A percentile compares a stretch with the other conserved stretches of the same genome.
Evolutionary conservation across 2,797 vertebrate species (phyloP).

Genomic region (Monodelphis domestica): DNA sequence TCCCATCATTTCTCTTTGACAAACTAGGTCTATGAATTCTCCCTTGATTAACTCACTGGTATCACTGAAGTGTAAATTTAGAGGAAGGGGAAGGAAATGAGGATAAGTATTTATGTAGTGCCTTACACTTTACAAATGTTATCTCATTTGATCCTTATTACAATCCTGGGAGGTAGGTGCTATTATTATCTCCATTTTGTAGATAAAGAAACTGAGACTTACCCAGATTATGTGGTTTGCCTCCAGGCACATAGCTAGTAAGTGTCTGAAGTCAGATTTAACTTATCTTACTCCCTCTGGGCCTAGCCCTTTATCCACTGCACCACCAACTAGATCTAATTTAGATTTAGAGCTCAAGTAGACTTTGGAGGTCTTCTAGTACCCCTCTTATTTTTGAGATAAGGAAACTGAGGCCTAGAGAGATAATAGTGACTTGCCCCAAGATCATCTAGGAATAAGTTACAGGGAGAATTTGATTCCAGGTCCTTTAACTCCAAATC

Average conservation of each 20-base stretch:
- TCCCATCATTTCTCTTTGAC: neutral
- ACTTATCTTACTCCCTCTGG: neutral
- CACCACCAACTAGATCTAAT: neutral
- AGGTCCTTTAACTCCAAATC: neutral
- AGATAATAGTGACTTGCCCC: neutral
- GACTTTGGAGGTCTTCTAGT: neutral
- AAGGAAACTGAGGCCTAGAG: neutral
- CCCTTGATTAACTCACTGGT: neutral
- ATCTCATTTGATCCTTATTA: neutral
- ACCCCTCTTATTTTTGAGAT: neutral
- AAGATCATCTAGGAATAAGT: neutral
- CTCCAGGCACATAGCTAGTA: neutral
- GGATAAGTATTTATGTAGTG: neutral
- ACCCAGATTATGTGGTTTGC: neutral
- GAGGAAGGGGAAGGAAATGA: neutral
- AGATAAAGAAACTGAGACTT: neutral
- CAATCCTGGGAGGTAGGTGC: neutral
- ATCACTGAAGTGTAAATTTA: neutral
- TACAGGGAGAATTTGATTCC: neutral
- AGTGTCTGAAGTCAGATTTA: neutral
- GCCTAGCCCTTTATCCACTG: neutral
- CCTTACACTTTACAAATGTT: neutral
- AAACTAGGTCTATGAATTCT: neutral
- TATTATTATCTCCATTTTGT: neutral
- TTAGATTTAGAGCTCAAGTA: neutral